These are phyloP conservation scores for Notothenia coriiceps DNA, from an alignment of 2,113 vertebrate species.

Conservation along the genomic window DNA sequence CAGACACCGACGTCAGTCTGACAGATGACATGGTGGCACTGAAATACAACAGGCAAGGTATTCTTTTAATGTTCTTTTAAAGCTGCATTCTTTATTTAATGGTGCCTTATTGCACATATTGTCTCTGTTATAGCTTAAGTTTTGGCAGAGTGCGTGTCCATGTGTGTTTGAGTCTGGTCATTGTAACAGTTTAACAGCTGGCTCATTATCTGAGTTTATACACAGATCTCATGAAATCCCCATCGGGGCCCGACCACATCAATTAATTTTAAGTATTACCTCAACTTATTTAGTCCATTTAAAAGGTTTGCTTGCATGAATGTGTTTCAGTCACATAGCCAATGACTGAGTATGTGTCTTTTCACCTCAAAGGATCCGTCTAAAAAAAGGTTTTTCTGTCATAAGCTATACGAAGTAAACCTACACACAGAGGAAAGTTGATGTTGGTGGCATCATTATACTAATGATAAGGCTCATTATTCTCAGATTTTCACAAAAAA, in stretches of 20 bases:
- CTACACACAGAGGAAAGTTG: background rate
- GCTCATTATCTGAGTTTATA: constrained; percentile 63
- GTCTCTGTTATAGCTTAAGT: constrained; percentile 62
- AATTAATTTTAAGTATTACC: constrained; percentile 46
- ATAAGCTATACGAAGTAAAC: background rate
- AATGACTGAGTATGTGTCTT: constrained; percentile 29
- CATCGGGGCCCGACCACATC: constrained; percentile 62
- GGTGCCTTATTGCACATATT: constrained; percentile 66
- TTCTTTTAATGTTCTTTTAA: constrained; percentile 66
- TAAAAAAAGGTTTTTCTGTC: constrained; percentile 1
- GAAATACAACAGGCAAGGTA: constrained; percentile 66
- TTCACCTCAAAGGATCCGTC: constrained; percentile 1
- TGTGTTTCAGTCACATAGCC: constrained; percentile 4
- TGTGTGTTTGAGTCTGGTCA: constrained; percentile 44
- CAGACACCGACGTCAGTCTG: constrained; percentile 35
- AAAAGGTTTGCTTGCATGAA: constrained; percentile 13
- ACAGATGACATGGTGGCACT: constrained; percentile 61
- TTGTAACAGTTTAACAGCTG: constrained; percentile 68
- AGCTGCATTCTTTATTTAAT: constrained; percentile 60
- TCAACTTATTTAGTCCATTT: constrained; percentile 43
- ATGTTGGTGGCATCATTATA: background rate
- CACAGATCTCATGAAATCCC: constrained; percentile 46
- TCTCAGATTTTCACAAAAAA: background rate
- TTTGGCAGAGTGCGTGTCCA: constrained; percentile 40
- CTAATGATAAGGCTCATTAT: background rate